Conservation (phyloP, 2,113 vertebrate species). For the Progne subis region DNA sequence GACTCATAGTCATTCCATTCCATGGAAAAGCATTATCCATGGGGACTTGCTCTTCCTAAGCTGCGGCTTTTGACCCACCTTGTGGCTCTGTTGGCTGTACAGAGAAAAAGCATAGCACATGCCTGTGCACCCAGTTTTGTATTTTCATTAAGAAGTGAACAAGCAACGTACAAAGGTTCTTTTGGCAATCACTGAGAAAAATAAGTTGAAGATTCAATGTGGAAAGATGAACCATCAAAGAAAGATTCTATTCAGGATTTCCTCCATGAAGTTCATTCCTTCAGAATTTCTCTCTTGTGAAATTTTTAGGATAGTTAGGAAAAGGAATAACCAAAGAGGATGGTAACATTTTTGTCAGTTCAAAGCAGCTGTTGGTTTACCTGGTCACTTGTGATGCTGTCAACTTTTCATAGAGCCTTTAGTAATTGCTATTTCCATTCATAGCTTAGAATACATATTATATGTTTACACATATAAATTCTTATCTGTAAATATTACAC, state of each 20-base stretch:
- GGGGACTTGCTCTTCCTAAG: not conserved
- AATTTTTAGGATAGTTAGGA: not conserved
- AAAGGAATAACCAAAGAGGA: not conserved
- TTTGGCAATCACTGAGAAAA: not conserved
- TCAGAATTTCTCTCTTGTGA: not conserved
- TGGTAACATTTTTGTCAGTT: not conserved
- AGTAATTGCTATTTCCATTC: not conserved
- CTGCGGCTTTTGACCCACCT: not conserved
- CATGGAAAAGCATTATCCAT: not conserved
- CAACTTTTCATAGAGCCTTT: not conserved
- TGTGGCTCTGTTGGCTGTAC: not conserved
- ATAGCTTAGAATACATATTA: not conserved
- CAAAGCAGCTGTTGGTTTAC: not conserved
- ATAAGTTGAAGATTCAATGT: not conserved
- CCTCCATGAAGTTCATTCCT: not conserved
- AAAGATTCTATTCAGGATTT: not conserved
- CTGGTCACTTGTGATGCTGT: fast-evolving
- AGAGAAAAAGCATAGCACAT: not conserved
- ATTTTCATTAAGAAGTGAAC: not conserved
- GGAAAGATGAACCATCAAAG: not conserved
- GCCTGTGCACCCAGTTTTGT: not conserved
- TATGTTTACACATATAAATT: not conserved
- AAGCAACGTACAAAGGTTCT: not conserved
- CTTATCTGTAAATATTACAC: not conserved
- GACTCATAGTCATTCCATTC: not conserved